Conservation (phyloP, 2,888 invertebrate species). For the Agonopterix alstromeriana region DNA sequence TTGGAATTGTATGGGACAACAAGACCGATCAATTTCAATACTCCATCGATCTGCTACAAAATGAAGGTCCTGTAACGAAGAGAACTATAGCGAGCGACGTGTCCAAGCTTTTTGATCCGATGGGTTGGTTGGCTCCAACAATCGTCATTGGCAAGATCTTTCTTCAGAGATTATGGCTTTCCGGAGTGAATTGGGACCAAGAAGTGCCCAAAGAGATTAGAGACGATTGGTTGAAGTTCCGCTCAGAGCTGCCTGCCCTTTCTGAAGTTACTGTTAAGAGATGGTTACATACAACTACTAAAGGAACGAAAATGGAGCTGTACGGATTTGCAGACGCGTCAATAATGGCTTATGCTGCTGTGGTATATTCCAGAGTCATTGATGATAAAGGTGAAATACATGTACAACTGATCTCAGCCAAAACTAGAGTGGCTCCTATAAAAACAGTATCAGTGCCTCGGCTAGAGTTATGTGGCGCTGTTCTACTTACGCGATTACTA, state of each 20-base stretch:
- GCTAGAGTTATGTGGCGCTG: not conserved
- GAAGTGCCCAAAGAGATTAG: not conserved
- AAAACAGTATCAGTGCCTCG: not conserved
- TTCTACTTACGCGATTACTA: not conserved
- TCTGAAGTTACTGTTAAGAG: not conserved
- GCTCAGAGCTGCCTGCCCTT: constrained; percentile 6
- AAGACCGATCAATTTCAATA: not conserved
- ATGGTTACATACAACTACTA: not conserved
- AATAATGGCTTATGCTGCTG: not conserved
- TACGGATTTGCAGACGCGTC: constrained; percentile 2
- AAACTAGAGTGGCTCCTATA: not conserved
- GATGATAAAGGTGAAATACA: not conserved
- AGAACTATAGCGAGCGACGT: not conserved
- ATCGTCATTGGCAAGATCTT: not conserved
- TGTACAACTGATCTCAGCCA: not conserved
- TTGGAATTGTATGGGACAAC: not conserved
- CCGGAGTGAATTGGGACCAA: not conserved
- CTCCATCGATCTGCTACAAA: not conserved
- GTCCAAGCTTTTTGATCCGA: not conserved
- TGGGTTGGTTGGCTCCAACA: not conserved
- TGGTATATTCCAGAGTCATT: not conserved
- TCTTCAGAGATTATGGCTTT: not conserved
- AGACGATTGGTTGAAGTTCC: not conserved
- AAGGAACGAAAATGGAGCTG: not conserved
- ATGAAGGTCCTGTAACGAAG: not conserved